Base-by-base conservation (phyloP, 1,140 invertebrate species). In the Mylabris phalerata region DNA sequence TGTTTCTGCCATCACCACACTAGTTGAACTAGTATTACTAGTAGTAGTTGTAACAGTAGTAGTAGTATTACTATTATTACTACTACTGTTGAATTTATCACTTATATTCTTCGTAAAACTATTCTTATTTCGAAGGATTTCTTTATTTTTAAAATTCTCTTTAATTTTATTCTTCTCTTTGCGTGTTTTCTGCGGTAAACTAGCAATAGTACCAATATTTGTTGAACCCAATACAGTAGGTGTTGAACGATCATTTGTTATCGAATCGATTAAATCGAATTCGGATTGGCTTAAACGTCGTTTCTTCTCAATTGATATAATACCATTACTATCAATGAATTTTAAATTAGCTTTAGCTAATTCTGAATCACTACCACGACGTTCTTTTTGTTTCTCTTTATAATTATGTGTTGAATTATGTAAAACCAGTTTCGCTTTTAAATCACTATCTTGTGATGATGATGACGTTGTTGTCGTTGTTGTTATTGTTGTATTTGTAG, bases 151-250 rank as follows among this genome's bases (percentile, higher is more conserved):
- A 48, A 70, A 70, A 47, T 49, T 58, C 11, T 71, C 68, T 57
- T 72, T 71, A 24, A 66, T n/a, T 67, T 73, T 38, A 64, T 26
- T 59, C 56, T 72, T 73, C n/a, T 71, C 68, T 57, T 73, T 75
- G 47, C 69, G 52, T 24, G 63, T 57, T 62, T 70, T 71, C 57
- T 70, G 70, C 70, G 77, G 71, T 48, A 62, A 61, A 24, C 60
- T 63, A 27, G 76, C 70, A 60, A 84, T 74, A 2, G 82, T 84
- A 42, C 83, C 83, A 57, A 81, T 76, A 73, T 84, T 84, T 24
- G 82, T 84, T 13, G 83, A 84, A 40, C 83, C 83, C 49, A 82
- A 73, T 19, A 78, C 75, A 60, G 77, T 76, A 65, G 80, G 71
- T 32, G 62, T 59, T 47, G 44, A 50, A 67, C 48, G 65, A 41